Percentiles rank a stretch among this genome's conserved stretches.
phyloP scores from a whole-genome alignment of 2,888 invertebrate genomes.

The Hedya salicella region DNA sequence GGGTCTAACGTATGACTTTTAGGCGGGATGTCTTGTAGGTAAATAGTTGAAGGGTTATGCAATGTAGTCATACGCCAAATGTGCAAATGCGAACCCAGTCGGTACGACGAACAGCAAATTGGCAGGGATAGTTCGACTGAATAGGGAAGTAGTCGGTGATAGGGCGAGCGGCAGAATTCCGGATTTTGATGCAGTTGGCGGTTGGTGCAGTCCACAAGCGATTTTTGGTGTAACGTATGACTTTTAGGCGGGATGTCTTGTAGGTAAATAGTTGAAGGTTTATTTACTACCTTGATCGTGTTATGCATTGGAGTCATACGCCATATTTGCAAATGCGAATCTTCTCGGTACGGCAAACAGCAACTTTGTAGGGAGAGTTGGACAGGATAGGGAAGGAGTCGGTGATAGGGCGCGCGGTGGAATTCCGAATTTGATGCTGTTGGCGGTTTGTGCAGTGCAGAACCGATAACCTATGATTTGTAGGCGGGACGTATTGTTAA shows the following conservation, averaged over 20 bases:
- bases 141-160: slow-evolving; percentile 64
- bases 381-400: slow-evolving; percentile 61
- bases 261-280: too few relatives aligned
- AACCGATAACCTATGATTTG: slow-evolving; percentile 7
- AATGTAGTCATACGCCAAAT: neutral
- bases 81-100: slow-evolving; percentile 22
- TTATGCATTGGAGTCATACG: too few relatives aligned
- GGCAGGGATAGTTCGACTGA: slow-evolving; percentile 51
- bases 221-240: neutral
- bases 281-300: too few relatives aligned
- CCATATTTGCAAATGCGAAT: slow-evolving; percentile 18
- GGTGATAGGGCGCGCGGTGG: slow-evolving; percentile 65
- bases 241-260: too few relatives aligned
- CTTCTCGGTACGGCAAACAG: slow-evolving; percentile 21
- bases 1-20: neutral
- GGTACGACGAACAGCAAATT: slow-evolving; percentile 32
- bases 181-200: slow-evolving; percentile 59
- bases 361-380: slow-evolving; percentile 45
- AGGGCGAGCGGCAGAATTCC: slow-evolving; percentile 68
- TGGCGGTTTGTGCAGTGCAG: slow-evolving; percentile 50
- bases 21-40: too few relatives aligned
- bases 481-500: too few relatives aligned
- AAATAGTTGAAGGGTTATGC: too few relatives aligned
- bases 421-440: slow-evolving; percentile 68
- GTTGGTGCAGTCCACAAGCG: slow-evolving; percentile 49